Conservation (phyloP, 2,888 invertebrate genomes). For the Sinohyriopsis cumingii region DNA sequence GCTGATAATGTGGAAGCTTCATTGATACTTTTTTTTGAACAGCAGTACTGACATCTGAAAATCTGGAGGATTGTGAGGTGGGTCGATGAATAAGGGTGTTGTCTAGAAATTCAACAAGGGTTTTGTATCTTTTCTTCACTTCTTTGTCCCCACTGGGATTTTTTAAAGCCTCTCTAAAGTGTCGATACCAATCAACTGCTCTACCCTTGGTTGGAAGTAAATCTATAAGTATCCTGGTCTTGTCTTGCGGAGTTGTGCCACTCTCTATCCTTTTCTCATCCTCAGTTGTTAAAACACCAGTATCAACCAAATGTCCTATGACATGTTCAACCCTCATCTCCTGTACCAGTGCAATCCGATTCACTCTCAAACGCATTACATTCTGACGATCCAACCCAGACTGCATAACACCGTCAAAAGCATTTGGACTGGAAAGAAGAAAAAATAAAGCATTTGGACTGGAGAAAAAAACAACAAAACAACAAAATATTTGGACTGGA, state of each 20-base stretch:
- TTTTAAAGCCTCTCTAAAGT: conserved; percentile 57
- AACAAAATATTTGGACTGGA: conserved; percentile 11
- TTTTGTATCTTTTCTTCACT: conserved; percentile 52
- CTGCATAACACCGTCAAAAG: conserved; percentile 21
- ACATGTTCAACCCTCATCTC: conserved; percentile 64
- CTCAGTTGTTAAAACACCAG: conserved; percentile 47
- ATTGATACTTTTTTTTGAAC: conserved; percentile 16
- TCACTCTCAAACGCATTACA: conserved; percentile 62
- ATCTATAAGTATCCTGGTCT: conserved; percentile 60
- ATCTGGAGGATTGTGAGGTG: conserved; percentile 51
- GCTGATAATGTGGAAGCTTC: conserved; percentile 53
- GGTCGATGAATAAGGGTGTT: conserved; percentile 66
- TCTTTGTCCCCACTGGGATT: conserved; percentile 56
- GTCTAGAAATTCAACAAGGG: conserved; percentile 65
- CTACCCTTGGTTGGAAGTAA: conserved; percentile 58
- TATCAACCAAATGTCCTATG: conserved; percentile 42
- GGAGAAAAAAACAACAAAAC: no score
- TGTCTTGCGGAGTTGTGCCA: conserved; percentile 57
- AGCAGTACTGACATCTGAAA: conserved; percentile 34
- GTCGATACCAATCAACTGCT: conserved; percentile 63
- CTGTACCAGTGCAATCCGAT: conserved; percentile 64
- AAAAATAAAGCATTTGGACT: background rate
- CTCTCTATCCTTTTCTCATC: conserved; percentile 53
- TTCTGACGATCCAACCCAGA: conserved; percentile 61
- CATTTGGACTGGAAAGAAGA: conserved; percentile 18